Evolutionary conservation across 2,797 vertebrate genomes (phyloP), one percentile per base, ranked within the genome.

Genomic region (Periophthalmus magnuspinnatus): DNA sequence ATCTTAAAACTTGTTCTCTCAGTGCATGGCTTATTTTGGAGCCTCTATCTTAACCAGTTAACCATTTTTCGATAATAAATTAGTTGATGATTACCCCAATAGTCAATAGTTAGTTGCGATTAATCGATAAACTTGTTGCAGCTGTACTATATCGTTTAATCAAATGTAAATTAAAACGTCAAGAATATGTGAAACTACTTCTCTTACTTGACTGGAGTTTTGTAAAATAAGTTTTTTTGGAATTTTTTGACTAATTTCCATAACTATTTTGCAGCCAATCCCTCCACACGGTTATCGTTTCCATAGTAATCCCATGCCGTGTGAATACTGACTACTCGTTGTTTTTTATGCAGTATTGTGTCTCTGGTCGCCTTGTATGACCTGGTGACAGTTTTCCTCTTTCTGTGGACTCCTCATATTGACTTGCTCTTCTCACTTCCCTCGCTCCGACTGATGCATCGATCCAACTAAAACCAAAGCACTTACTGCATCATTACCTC

Each of bases 401-500:
- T 24, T 36, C 47, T 74, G 68, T 13, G 65, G 19, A 38, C 0
- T 0, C 56, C 33, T 45, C 11, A 3, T 22, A n/a, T 54, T 33
- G 9, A 32, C 60, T 50, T 38, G n/a, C 64, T 64, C 56, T 58
- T 64, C 33, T 38, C 61, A 21, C 47, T 69, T 48, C 67, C 50
- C 2, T 57, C 67, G 54, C 48, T 6, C 3, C 55, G 52, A 33
- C 41, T 45, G 60, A 41, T 16, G 34, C 10, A 82, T 84, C 67
- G n/a, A 76, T 84, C 69, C 50, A 59, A 67, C 56, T 68, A 36
- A 54, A 84, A 66, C 60, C 65, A 6, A 68, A 67, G 61, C 52
- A 33, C 61, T 73, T 34, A 1, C 55, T 1, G 71, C 48, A 70
- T 82, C 77, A 76, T 87, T 84, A 84, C 47, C 63, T 54, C n/a